Conservation (phyloP, 2,888 invertebrate genomes). For the Metopia argyrocephala region DNA sequence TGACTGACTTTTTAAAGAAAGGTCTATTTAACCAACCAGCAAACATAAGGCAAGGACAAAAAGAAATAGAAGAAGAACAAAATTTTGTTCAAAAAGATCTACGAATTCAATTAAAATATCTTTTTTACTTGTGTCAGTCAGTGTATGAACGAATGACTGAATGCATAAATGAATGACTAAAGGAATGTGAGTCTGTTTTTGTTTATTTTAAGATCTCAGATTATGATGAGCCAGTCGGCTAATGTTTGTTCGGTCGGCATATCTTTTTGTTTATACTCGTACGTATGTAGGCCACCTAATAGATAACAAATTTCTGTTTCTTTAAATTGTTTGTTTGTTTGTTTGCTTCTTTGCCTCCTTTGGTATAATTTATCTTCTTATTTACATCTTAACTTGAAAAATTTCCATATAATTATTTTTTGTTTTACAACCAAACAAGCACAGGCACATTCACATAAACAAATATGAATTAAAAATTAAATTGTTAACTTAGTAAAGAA, state of each 20-base stretch:
- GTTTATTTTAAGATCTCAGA: constrained; percentile 8
- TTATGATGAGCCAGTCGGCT: neutral
- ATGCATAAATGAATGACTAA: neutral
- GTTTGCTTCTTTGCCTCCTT: no score
- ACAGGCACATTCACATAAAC: neutral
- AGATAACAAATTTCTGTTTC: neutral
- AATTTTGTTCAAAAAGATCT: neutral
- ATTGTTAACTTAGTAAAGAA: neutral
- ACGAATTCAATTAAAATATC: constrained; percentile 14
- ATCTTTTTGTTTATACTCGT: constrained; percentile 5
- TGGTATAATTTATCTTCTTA: neutral
- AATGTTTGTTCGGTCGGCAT: constrained; percentile 5
- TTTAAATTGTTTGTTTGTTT: neutral
- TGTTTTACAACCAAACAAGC: neutral
- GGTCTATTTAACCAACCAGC: constrained; percentile 1
- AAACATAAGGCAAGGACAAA: neutral
- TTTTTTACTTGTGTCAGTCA: neutral
- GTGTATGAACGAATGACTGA: neutral
- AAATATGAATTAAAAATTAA: neutral
- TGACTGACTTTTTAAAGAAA: neutral
- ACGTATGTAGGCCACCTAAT: neutral
- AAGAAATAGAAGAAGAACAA: neutral
- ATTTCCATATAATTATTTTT: neutral
- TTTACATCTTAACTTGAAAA: neutral
- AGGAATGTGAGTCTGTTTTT: neutral